Base-by-base conservation (phyloP, 1,140 invertebrate species). In the Sarcophaga bullata region DNA sequence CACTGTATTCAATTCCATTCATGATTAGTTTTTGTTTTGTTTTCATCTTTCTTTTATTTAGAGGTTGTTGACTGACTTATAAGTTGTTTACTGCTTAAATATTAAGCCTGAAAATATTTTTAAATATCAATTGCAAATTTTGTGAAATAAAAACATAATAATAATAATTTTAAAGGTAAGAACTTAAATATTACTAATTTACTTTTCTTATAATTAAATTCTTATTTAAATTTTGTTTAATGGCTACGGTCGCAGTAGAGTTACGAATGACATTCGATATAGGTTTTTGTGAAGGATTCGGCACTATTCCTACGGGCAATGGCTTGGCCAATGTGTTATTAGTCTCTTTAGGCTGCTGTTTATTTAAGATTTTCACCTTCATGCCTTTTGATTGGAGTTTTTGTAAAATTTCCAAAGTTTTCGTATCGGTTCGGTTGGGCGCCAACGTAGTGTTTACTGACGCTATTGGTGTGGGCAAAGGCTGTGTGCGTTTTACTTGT, bases 361-460 rank as follows among this genome's bases (percentile, higher is more conserved):
- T 78, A 50, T 78, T 78, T 6, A 88, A 82, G 84, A 88, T 86
- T 80, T 87, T 88, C 73, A 87, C 87, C 73, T 85, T 84, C 8
- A 88, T 87, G 3, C 87, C 87, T 54, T 88, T 88, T 0, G 87
- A 88, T 80, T 88, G 86, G 19, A 88, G 68, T 54, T 88, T 88
- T 0, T 84, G 85, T 84, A 88, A 84, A 6, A 88, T 87, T n/a
- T 86, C 87, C 1, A 88, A 82, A 8, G 87, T 84, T 13, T 84
- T 72, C 15, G 52, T 50, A 10, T 58, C 58, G 4, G 49, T 50
- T 54, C 54, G n/a, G 13, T 50, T 17, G 47, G n/a, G 5, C 1
- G 48, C 48, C 13, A 17, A 11, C 17, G 17, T 7, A 17, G 10
- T 50, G 7, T 75, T 76, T 85, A 82, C 6, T 84, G 85, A 73